Conservation (phyloP, 2,113 vertebrate species). For the Ramphastos sulfuratus region DNA sequence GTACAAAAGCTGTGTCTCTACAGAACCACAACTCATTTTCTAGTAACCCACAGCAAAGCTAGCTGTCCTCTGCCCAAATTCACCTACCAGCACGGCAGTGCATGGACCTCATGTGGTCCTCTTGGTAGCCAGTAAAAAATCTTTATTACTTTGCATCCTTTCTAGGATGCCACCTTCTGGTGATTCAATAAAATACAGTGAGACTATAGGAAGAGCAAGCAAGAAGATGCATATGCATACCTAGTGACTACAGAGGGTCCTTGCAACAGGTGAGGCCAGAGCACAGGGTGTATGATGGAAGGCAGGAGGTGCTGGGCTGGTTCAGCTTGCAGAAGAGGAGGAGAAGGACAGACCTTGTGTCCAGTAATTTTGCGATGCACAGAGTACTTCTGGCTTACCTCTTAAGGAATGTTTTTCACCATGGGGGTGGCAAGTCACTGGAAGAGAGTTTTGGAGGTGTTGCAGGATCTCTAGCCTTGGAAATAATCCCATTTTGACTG, state of each 20-base stretch:
- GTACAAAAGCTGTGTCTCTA: background rate
- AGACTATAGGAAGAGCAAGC: background rate
- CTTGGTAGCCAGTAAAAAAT: background rate
- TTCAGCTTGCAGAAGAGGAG: background rate
- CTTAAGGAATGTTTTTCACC: background rate
- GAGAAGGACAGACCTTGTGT: background rate
- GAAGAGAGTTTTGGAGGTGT: background rate
- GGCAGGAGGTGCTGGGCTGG: background rate
- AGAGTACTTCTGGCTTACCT: background rate
- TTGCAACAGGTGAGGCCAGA: background rate
- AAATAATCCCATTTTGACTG: background rate
- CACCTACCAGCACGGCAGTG: background rate
- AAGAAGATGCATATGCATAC: background rate
- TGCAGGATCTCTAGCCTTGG: background rate
- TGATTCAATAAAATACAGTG: background rate
- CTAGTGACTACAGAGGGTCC: background rate
- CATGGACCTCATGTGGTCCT: rapidly evolving
- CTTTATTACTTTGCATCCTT: background rate
- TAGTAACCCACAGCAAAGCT: background rate
- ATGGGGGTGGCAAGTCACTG: background rate
- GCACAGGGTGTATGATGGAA: background rate
- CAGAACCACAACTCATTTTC: background rate
- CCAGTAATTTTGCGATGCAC: background rate
- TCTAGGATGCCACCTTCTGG: background rate
- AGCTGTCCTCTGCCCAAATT: background rate